Evolutionary conservation across 2,113 vertebrate genomes (phyloP).

Genomic region (Alligator mississippiensis): DNA sequence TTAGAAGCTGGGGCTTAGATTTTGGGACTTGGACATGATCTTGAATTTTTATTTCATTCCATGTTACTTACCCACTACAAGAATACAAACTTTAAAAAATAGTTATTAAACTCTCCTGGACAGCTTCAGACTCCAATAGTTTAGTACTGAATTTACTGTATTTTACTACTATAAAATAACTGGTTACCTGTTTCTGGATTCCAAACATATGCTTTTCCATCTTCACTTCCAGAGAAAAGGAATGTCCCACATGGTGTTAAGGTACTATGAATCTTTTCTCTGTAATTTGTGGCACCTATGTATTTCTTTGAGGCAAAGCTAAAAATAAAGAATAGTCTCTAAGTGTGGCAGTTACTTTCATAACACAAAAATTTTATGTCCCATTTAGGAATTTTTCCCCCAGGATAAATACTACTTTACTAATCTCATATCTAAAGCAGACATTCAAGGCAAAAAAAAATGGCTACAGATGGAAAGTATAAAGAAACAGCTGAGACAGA

Average conservation of each 20-base stretch:
- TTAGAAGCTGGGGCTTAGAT: background rate
- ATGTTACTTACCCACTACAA: background rate
- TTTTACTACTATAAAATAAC: conserved; percentile 1
- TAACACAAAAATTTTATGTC: background rate
- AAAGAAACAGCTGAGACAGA: no score
- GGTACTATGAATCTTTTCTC: conserved; percentile 93
- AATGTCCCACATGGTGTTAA: conserved; percentile 94
- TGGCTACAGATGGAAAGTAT: background rate
- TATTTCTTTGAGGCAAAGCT: conserved; percentile 92
- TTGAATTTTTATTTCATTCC: background rate
- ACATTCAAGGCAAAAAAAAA: background rate
- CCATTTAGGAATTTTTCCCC: background rate
- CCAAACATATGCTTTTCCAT: conserved; percentile 95
- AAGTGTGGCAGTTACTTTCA: conserved; percentile 5
- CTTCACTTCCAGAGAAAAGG: conserved; percentile 96
- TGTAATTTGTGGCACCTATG: conserved; percentile 92
- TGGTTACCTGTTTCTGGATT: conserved; percentile 93
- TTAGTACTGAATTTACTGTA: no score
- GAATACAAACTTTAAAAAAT: background rate
- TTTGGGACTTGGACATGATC: background rate
- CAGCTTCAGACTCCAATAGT: background rate
- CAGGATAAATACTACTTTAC: background rate
- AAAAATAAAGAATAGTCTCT: conserved; percentile 58
- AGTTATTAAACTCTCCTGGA: background rate
- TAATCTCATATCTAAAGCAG: background rate